Evolutionary conservation across 2,113 vertebrate genomes (phyloP).

Genomic region (Melanostigma gelatinosum): DNA sequence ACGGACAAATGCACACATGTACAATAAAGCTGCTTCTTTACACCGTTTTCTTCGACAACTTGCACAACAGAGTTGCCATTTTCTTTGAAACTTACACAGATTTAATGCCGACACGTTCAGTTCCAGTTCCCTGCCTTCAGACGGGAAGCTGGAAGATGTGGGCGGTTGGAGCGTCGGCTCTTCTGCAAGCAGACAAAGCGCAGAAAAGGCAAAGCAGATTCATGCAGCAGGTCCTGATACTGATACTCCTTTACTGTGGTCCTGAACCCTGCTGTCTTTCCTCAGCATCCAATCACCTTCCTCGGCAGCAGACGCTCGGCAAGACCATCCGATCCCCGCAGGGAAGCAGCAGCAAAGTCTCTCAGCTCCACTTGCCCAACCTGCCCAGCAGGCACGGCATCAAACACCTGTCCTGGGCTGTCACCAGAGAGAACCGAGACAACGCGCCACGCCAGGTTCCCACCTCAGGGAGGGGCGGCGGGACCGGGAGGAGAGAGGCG

Average conservation of each 20-base stretch:
- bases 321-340: constrained; percentile 44
- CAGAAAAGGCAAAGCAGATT: too few relatives aligned
- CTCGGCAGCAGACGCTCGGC: constrained; percentile 49
- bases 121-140: not conserved
- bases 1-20: not conserved
- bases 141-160: not conserved
- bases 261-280: constrained; percentile 12
- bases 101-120: not conserved
- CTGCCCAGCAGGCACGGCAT: constrained; percentile 58
- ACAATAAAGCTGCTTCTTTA: not conserved
- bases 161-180: not conserved
- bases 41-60: not conserved
- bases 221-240: not conserved
- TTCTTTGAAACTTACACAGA: not conserved
- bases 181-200: not conserved
- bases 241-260: constrained; percentile 31
- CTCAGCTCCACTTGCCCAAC: constrained; percentile 73
- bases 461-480: constrained; percentile 33
- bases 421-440: not conserved
- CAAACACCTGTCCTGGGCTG: constrained; percentile 57
- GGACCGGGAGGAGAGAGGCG: constrained; percentile 66
- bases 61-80: not conserved
- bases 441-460: not conserved
- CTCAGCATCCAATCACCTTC: constrained; percentile 62
- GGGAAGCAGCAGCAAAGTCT: constrained; percentile 31